Conservation (phyloP, 2,113 vertebrate species). For the Trochalopteron elliotii region DNA sequence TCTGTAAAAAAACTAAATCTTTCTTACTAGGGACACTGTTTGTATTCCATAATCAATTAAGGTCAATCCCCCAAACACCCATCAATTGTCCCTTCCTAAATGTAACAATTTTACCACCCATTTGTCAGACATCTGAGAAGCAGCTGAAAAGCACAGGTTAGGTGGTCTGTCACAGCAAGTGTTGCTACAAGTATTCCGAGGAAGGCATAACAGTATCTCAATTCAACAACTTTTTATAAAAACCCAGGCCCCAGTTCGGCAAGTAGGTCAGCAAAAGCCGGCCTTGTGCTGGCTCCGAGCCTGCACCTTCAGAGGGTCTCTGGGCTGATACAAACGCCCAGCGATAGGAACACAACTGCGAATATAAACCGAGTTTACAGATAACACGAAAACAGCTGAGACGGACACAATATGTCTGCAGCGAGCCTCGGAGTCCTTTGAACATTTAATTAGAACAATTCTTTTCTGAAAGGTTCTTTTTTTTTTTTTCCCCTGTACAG, state of each 20-base stretch:
- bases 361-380: neutral
- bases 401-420: neutral
- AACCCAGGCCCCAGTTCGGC: conserved; percentile 1
- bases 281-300: neutral
- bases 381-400: neutral
- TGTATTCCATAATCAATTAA: neutral
- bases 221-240: conserved; percentile 2
- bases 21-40: neutral
- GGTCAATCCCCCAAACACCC: neutral
- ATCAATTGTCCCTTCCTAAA: neutral
- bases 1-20: neutral
- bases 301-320: neutral
- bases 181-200: neutral
- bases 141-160: neutral
- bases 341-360: neutral
- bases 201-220: neutral
- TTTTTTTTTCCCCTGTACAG: neutral
- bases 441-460: neutral
- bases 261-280: conserved; percentile 31
- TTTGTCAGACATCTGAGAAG: neutral
- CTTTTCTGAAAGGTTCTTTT: neutral
- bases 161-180: neutral
- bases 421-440: neutral
- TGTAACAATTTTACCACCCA: neutral
- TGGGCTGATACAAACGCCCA: neutral